Evolutionary conservation across 2,797 vertebrate species (phyloP).

Genomic region (Amblyraja radiata): DNA sequence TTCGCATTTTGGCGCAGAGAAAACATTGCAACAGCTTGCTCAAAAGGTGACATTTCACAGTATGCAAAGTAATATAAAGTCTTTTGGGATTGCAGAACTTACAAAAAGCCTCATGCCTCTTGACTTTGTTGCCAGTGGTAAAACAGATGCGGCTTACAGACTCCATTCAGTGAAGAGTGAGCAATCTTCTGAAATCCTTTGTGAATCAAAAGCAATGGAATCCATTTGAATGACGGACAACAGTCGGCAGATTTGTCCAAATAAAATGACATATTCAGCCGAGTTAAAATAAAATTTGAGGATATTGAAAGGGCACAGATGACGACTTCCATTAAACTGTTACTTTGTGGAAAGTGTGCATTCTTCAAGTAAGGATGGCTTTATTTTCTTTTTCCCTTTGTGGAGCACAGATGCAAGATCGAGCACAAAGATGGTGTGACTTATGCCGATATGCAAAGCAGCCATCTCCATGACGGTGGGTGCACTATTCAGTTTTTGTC

Average conservation of each 20-base stretch:
- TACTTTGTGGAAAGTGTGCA: neutral
- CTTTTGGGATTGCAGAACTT: conserved; percentile 57
- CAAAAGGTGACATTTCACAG: conserved; percentile 95
- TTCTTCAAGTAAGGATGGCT: neutral
- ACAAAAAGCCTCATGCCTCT: conserved; percentile 61
- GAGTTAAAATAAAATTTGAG: neutral
- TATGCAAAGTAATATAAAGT: conserved; percentile 74
- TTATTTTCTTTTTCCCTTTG: neutral
- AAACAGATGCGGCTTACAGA: conserved; percentile 57
- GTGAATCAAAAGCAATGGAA: conserved; percentile 13
- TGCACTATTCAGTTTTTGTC: neutral
- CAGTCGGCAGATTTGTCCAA: conserved; percentile 19
- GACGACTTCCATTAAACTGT: neutral
- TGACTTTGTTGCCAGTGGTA: conserved; percentile 65
- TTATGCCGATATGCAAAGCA: conserved; percentile 30
- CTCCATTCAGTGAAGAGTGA: conserved; percentile 35
- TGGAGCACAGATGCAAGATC: conserved; percentile 17
- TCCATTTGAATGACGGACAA: conserved; percentile 5
- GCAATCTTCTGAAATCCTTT: conserved; percentile 14
- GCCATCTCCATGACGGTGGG: conserved; percentile 5
- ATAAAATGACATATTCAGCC: neutral
- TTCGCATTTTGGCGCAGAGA: conserved; percentile 80
- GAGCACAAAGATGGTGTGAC: conserved; percentile 17
- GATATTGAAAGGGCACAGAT: neutral
- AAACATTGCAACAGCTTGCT: conserved; percentile 88